These are phyloP conservation scores for Tinamus major DNA, from an alignment of 2,797 vertebrate genomes.

Conservation along the genomic window DNA sequence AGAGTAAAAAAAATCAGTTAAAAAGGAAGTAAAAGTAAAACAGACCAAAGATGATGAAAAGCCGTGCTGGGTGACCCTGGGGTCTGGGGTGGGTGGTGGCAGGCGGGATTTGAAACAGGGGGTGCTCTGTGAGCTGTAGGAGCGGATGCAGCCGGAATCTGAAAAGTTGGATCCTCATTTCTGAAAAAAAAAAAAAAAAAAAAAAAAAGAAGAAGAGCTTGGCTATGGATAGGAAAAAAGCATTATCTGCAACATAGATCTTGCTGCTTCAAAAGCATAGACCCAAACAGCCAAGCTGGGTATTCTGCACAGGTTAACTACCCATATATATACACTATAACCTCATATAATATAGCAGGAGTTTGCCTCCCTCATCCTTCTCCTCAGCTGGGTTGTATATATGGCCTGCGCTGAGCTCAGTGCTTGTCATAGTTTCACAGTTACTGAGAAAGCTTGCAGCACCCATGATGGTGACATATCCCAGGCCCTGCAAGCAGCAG, in stretches of 20 bases:
- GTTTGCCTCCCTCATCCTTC: not conserved
- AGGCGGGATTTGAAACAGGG: not conserved
- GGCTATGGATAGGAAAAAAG: not conserved
- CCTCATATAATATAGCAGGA: rapidly evolving
- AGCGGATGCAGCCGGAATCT: not conserved
- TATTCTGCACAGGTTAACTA: not conserved
- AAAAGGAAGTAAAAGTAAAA: not conserved
- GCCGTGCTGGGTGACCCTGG: not conserved
- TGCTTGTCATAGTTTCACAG: not conserved
- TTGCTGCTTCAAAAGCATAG: not conserved
- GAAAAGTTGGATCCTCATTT: not conserved
- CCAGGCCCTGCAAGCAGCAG: not conserved
- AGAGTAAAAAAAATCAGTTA: not conserved
- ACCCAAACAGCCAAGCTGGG: rapidly evolving
- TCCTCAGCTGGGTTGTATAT: not conserved
- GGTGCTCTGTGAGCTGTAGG: not conserved
- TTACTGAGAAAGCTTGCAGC: not conserved
- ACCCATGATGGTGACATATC: rapidly evolving
- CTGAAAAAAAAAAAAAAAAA: not conserved
- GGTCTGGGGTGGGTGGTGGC: not conserved
- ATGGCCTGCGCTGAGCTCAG: not conserved
- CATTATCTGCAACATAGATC: not conserved
- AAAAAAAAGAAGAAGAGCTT: not conserved
- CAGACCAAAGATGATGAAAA: not conserved
- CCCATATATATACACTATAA: not conserved